Percentiles rank a stretch among this genome's conserved stretches.
Conservation (phyloP, 2,113 vertebrate genomes). For the Aythya baeri region DNA sequence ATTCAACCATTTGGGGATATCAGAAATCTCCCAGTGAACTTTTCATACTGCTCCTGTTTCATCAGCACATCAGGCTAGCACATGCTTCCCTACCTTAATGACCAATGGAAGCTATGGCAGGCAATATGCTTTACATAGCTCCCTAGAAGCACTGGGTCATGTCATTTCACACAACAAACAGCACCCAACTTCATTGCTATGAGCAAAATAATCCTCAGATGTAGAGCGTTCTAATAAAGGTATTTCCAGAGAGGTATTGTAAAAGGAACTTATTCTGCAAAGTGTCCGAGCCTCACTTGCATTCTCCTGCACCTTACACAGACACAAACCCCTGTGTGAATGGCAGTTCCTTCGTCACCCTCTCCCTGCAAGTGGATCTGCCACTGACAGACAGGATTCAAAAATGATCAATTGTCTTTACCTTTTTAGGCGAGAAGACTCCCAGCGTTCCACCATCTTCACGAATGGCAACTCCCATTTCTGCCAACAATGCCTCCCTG, state of each 20-base stretch:
- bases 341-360: not conserved
- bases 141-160: not conserved
- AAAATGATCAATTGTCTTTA: conserved; percentile 36
- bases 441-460: conserved; percentile 98
- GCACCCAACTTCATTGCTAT: not conserved
- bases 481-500: conserved; percentile 95
- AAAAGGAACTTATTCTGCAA: not conserved
- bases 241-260: not conserved
- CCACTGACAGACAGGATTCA: not conserved
- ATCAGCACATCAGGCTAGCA: not conserved
- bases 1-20: not conserved
- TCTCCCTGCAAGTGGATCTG: not conserved
- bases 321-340: not conserved
- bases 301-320: not conserved
- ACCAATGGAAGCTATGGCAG: not conserved
- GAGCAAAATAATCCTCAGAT: not conserved
- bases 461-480: conserved; percentile 98
- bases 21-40: not conserved
- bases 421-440: conserved; percentile 99
- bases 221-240: not conserved
- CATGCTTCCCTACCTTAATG: not conserved
- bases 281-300: not conserved
- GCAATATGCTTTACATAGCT: not conserved
- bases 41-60: not conserved
- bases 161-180: not conserved